phyloP scores from a whole-genome alignment of 1,140 invertebrate species.

The Zelostemma sp. region DNA sequence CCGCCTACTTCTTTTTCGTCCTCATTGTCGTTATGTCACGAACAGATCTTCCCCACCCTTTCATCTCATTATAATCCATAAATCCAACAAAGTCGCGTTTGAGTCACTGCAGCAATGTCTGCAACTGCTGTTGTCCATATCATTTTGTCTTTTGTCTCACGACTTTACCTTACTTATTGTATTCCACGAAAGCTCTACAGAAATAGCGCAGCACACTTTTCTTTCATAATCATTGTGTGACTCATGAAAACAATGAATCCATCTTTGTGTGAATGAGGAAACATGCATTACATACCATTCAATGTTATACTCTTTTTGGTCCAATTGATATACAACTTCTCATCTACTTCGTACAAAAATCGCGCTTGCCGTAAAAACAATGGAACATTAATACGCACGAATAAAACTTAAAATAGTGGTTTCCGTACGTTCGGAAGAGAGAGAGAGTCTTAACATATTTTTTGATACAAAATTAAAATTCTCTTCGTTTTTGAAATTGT shows the following conservation, averaged over 20 bases:
- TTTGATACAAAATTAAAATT: no score
- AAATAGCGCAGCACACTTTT: constrained; percentile 42
- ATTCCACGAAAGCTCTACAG: constrained; percentile 41
- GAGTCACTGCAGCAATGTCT: constrained; percentile 52
- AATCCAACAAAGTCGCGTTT: constrained; percentile 64
- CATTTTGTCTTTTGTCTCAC: constrained; percentile 58
- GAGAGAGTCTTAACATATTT: no score
- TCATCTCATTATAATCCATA: constrained; percentile 66
- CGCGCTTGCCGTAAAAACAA: no score
- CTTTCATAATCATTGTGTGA: constrained; percentile 46
- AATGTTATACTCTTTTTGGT: constrained; percentile 29
- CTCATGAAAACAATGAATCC: constrained; percentile 38
- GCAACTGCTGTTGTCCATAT: constrained; percentile 56
- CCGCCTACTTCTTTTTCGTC: constrained; percentile 62
- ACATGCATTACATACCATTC: constrained; percentile 31
- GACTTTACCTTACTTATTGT: constrained; percentile 54
- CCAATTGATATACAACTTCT: constrained; percentile 27
- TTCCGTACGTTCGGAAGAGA: no score
- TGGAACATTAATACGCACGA: no score
- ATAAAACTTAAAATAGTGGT: no score
- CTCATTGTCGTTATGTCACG: constrained; percentile 65
- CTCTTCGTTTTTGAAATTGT: no score
- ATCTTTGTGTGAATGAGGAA: constrained; percentile 37
- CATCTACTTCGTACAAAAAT: background rate
- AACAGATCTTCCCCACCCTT: constrained; percentile 51